Conservation (phyloP, 2,797 vertebrate genomes). For the Myiotriccus ornatus region DNA sequence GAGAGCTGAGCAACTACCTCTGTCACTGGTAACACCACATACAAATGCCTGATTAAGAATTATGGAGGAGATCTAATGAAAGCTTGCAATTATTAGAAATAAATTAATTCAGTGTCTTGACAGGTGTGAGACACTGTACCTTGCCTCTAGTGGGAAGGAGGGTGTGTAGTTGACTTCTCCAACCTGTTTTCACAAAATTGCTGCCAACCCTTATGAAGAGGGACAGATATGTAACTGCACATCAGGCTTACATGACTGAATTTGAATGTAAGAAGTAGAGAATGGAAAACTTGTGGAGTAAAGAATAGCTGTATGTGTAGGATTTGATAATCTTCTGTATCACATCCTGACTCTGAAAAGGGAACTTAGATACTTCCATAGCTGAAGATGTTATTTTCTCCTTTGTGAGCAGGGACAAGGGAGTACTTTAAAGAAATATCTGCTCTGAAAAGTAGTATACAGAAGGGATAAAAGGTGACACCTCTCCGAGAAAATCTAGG, state of each 20-base stretch:
- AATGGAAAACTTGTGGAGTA: not conserved
- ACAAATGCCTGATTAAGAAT: not conserved
- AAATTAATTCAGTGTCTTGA: not conserved
- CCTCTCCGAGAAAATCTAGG: not conserved
- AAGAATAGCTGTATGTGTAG: not conserved
- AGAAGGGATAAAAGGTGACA: not conserved
- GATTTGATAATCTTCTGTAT: not conserved
- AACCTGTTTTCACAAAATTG: not conserved
- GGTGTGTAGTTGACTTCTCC: not conserved
- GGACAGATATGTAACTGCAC: fast-evolving
- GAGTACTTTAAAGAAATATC: not conserved
- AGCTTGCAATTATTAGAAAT: not conserved
- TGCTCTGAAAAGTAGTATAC: not conserved
- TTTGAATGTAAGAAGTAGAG: not conserved
- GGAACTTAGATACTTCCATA: not conserved
- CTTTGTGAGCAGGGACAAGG: not conserved
- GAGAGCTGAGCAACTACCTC: not conserved
- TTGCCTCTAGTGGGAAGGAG: not conserved
- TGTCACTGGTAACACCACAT: not conserved
- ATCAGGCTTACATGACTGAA: not conserved
- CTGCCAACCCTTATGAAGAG: not conserved
- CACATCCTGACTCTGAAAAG: not conserved
- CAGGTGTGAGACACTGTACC: not conserved
- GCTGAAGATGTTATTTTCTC: not conserved
- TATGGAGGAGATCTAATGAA: not conserved